Base-by-base conservation (phyloP, 1,140 invertebrate species). In the Bradysia coprophila region DNA sequence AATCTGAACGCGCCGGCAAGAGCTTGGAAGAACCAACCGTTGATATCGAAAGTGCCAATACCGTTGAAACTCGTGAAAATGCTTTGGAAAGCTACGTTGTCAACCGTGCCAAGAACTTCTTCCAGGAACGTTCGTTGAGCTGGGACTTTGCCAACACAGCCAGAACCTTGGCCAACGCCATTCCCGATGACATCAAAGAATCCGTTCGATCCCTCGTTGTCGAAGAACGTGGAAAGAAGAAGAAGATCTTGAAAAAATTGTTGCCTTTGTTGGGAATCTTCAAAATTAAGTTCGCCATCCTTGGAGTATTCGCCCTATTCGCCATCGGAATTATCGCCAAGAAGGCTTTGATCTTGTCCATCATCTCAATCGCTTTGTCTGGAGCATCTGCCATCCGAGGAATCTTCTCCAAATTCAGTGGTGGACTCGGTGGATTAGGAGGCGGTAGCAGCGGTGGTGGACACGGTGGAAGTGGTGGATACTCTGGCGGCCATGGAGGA, bases 191-290 rank as follows among this genome's bases (percentile, higher is more conserved):
- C 40, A 50, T 75, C 42, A 68, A 66, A 50, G 52, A 61, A 38
- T 60, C 71, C 49, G 64, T 71, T 13, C 63, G 64, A 34, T 62
- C 71, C 37, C 65, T 72, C 45, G 56, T 71, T 23, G 65, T 68
- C 42, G 73, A 76, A 66, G 73, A 72, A 62, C 72, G 71, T 41
- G 69, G 73, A 46, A 72, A 67, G 42, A 74, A 72, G 59, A 75
- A 75, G 61, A 75, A 75, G 58, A 49, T 70, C 10, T 38, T 75
- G 44, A 69, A 68, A 51, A 59, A 64, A 43, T 50, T 77, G 16
- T 46, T 76, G 40, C 74, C 74, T 8, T 52, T 76, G 21, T 48
- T 77, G 38, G 46, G 74, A 24, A 68, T 64, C 21, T 61, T 73
- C 15, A 76, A 75, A 57, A 55, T 72, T 45, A 77, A 77, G 52